phyloP scores from a whole-genome alignment of 2,888 invertebrate genomes.

The Sinodicranocentrus sp. region DNA sequence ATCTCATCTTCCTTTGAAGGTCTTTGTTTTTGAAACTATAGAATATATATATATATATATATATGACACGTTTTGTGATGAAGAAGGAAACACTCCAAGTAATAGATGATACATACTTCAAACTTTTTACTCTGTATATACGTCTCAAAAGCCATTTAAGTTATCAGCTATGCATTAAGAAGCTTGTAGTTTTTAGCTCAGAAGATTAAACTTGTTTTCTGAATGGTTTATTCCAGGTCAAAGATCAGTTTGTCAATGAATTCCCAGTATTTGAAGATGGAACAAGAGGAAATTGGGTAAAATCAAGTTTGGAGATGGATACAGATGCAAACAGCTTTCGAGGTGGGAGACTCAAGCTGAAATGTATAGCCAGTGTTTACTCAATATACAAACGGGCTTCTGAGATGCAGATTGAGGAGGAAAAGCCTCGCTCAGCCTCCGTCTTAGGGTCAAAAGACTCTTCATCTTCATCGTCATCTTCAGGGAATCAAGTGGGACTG shows the following conservation, averaged over 20 bases:
- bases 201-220: too few species aligned
- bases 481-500: conserved; percentile 75
- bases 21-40: too few species aligned
- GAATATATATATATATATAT: too few species aligned
- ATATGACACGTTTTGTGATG: background rate
- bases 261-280: conserved; percentile 75
- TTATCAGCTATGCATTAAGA: too few species aligned
- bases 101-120: conserved; percentile 1
- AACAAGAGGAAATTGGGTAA: conserved; percentile 72
- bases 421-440: conserved; percentile 86
- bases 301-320: conserved; percentile 75
- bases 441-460: conserved; percentile 82
- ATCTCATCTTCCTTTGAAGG: too few species aligned
- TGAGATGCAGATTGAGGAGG: conserved; percentile 85
- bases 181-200: too few species aligned
- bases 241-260: conserved; percentile 72
- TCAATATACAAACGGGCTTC: conserved; percentile 82
- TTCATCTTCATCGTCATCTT: conserved; percentile 61
- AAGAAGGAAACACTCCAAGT: background rate
- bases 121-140: conserved; percentile 28
- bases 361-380: conserved; percentile 76
- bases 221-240: conserved; percentile 74
- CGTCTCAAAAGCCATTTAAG: too few species aligned
- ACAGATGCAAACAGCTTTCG: conserved; percentile 75
- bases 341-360: conserved; percentile 75